Evolutionary conservation across 2,888 invertebrate genomes (phyloP), one percentile per base, ranked within the genome.

Genomic region (Lydus trimaculatus): DNA sequence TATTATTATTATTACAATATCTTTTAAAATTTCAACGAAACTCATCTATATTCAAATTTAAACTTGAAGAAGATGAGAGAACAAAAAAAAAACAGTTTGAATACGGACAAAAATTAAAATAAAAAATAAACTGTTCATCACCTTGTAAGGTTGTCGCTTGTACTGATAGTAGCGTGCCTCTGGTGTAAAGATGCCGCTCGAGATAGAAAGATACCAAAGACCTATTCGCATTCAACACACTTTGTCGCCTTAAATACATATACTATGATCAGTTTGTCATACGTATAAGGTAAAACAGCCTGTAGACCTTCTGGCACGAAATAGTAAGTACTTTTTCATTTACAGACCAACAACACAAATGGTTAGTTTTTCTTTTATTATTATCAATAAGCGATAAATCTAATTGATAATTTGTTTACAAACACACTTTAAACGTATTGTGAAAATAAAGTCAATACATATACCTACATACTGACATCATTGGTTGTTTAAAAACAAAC

Each of bases 201-300:
- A 63, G 48, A 66, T 70, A 66, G 39, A 60, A 65, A 67, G 67
- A 67, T 69, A 70, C 36, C 67, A 17, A 31, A 28, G 61, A 36
- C 61, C 56, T 43, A 75, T 76, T 77, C 75, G 74, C 75, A 77
- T 78, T 77, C 77, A 71, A 76, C 71, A 70, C 76, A 72, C 65
- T 69, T 67, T 62, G 72, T 70, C 72, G 72, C 73, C 75, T 78
- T 77, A 76, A 78, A 79, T 76, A 77, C 75, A 75, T 74, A 74
- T 73, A 72, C 75, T 72, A 75, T 76, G 76, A 76, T 79, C 78
- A 78, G 80, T 81, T 80, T 79, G 79, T 79, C 79, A 80, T 77
- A 76, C 79, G 74, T 79, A 81, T 78, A 81, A 76, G 80, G 80
- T 72, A 73, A 80, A 76, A 77, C 79, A 59, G 72, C 78, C 70